These are phyloP conservation scores for Tapera naevia DNA, from an alignment of 2,797 vertebrate genomes.

Conservation along the genomic window DNA sequence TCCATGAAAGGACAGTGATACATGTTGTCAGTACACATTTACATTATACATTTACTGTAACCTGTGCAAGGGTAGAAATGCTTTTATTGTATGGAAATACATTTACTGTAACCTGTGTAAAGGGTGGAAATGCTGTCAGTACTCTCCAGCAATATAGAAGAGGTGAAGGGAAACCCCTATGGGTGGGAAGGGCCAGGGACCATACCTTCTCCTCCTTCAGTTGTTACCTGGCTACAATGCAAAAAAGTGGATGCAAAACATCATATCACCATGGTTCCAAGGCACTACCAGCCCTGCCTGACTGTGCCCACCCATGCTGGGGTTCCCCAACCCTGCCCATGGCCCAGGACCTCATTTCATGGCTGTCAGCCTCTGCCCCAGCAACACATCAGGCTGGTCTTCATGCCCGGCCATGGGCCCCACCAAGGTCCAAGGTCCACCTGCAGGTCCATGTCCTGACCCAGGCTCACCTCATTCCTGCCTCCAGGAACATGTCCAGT, in stretches of 20 bases:
- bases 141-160: not conserved
- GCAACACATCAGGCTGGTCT: accelerated
- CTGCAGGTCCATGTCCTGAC: not conserved
- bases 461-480: not conserved
- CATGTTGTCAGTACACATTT: not conserved
- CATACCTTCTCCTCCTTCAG: not conserved
- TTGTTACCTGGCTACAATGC: not conserved
- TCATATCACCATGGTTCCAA: not conserved
- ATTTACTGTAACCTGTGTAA: not conserved
- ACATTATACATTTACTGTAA: not conserved
- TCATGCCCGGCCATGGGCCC: not conserved
- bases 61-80: not conserved
- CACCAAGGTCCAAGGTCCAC: not conserved
- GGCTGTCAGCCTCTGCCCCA: accelerated
- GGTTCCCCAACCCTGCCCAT: not conserved
- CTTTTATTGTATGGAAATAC: too few species aligned
- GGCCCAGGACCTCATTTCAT: not conserved
- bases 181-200: not conserved
- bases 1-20: not conserved
- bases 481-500: accelerated
- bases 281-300: accelerated
- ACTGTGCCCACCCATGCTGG: accelerated
- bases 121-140: not conserved
- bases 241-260: not conserved
- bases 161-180: not conserved